These are phyloP conservation scores for Drosophila lacertosa DNA, from an alignment of 1,140 invertebrate species.

Conservation along the genomic window DNA sequence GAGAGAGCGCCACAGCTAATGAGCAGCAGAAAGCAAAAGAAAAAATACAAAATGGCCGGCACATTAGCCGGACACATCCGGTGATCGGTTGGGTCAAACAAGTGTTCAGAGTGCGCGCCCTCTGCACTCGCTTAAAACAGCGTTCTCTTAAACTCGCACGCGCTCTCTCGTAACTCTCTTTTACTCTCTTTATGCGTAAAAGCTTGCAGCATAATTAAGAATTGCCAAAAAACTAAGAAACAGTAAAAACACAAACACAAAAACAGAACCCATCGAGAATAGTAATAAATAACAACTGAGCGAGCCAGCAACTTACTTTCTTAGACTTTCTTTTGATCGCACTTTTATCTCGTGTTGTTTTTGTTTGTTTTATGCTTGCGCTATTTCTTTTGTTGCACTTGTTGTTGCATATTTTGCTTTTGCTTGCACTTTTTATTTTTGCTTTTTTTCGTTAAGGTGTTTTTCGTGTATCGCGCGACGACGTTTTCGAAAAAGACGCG, in stretches of 20 bases:
- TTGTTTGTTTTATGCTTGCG: conserved; percentile 44
- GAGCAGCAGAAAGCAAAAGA: conserved; percentile 39
- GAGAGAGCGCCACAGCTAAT: conserved; percentile 55
- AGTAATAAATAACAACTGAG: conserved; percentile 28
- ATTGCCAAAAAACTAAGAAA: conserved; percentile 41
- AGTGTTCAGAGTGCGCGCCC: conserved; percentile 27
- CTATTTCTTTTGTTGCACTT: conserved; percentile 26
- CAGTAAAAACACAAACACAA: too few relatives aligned
- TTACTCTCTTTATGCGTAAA: conserved; percentile 4
- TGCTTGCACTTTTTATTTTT: conserved; percentile 32
- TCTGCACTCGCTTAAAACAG: conserved; percentile 9
- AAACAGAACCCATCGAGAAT: conserved; percentile 5
- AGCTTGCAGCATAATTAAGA: conserved; percentile 19
- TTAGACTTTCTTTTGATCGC: conserved; percentile 52
- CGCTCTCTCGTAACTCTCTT: conserved; percentile 3
- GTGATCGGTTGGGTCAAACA: conserved; percentile 50
- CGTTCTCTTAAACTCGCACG: background rate
- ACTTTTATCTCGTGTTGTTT: conserved; percentile 44
- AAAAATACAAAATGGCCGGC: conserved; percentile 75
- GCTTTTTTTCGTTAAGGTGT: conserved; percentile 17
- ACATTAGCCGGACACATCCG: conserved; percentile 74
- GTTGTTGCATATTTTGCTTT: conserved; percentile 49
- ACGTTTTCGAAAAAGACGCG: conserved; percentile 32
- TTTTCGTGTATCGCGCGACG: conserved; percentile 31
- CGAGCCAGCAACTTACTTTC: conserved; percentile 67